Evolutionary conservation across 2,888 invertebrate genomes (phyloP).

Genomic region (Dynastes tityus): DNA sequence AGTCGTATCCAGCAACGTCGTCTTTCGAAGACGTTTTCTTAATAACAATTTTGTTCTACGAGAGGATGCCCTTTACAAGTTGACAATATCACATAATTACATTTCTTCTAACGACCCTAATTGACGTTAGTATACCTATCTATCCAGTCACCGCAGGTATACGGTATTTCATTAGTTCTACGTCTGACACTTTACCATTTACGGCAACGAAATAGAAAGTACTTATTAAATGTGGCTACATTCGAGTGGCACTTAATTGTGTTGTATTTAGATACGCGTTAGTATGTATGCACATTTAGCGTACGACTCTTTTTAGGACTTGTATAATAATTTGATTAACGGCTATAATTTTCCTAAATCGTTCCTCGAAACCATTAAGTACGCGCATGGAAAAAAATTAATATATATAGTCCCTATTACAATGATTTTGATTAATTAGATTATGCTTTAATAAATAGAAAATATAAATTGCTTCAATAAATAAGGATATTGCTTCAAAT

Average conservation of each 20-base stretch:
- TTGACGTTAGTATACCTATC: slow-evolving; percentile 28
- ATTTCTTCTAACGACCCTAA: slow-evolving; percentile 28
- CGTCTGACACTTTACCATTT: slow-evolving; percentile 9
- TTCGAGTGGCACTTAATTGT: slow-evolving; percentile 23
- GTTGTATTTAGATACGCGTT: background rate
- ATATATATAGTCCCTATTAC: background rate
- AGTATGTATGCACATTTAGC: background rate
- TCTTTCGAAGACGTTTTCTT: slow-evolving; percentile 28
- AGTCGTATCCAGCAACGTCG: slow-evolving; percentile 11
- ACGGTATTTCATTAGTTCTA: slow-evolving; percentile 15
- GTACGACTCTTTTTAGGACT: slow-evolving; percentile 7
- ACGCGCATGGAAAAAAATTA: background rate
- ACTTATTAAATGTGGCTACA: background rate
- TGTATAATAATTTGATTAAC: slow-evolving; percentile 23
- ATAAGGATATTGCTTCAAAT: too few species aligned
- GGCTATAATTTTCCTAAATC: slow-evolving; percentile 10
- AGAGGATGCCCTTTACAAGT: slow-evolving; percentile 30
- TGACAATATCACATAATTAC: slow-evolving; percentile 28
- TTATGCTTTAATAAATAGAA: background rate
- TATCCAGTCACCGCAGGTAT: background rate
- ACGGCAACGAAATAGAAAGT: slow-evolving; percentile 10
- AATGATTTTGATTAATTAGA: background rate
- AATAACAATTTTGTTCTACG: slow-evolving; percentile 33
- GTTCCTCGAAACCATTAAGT: background rate
- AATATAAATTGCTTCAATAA: too few species aligned